phyloP scores from a whole-genome alignment of 2,113 vertebrate species.

The Beaufortia kweichowensis region DNA sequence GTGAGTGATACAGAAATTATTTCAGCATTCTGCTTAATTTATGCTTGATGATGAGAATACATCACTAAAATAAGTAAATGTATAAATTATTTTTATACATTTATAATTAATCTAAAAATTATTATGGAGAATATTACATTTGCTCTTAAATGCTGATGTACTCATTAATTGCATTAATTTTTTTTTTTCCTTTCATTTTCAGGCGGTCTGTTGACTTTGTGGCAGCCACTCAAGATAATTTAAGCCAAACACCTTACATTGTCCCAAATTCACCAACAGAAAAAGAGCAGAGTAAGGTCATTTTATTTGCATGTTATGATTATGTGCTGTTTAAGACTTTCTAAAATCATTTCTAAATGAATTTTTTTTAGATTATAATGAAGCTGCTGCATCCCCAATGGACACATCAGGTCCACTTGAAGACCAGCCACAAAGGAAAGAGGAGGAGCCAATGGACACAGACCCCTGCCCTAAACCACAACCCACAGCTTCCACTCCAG shows the following conservation, averaged over 20 bases:
- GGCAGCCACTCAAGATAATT: conserved; percentile 75
- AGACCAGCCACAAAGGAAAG: conserved; percentile 57
- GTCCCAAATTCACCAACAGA: conserved; percentile 90
- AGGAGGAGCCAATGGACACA: conserved; percentile 64
- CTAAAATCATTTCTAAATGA: not conserved
- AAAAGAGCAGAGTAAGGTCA: conserved; percentile 69
- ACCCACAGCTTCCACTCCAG: conserved; percentile 79
- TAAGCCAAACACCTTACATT: conserved; percentile 76
- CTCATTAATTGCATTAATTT: too few relatives aligned
- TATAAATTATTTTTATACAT: too few relatives aligned
- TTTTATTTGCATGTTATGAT: not conserved
- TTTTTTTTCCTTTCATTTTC: conserved; percentile 10
- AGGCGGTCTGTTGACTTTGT: conserved; percentile 82
- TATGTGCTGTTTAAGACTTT: not conserved
- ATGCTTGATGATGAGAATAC: too few relatives aligned
- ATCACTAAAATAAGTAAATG: too few relatives aligned
- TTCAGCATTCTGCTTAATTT: too few relatives aligned
- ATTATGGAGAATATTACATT: too few relatives aligned
- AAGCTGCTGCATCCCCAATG: conserved; percentile 73
- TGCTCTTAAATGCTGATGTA: too few relatives aligned
- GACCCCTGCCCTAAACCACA: conserved; percentile 55
- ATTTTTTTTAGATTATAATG: conserved; percentile 24
- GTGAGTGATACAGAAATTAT: too few relatives aligned
- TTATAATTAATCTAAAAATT: too few relatives aligned
- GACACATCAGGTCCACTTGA: conserved; percentile 71